phyloP scores from a whole-genome alignment of 1,140 invertebrate species.

The Polyergus mexicanus region DNA sequence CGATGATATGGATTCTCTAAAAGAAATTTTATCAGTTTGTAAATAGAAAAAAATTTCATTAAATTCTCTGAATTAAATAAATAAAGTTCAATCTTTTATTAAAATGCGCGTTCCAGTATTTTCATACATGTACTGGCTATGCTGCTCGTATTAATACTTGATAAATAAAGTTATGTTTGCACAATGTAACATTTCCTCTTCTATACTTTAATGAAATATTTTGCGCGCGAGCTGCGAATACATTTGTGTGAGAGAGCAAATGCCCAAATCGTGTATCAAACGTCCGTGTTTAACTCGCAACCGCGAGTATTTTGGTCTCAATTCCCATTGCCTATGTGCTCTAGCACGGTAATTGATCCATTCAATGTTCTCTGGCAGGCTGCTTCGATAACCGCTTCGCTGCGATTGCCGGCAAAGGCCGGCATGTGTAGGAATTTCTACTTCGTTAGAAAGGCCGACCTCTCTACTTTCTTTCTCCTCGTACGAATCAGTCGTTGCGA shows the following conservation, averaged over 20 bases:
- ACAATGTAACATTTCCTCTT: slow-evolving; percentile 1
- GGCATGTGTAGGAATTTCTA: slow-evolving; percentile 55
- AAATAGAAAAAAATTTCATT: not conserved
- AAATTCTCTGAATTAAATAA: not conserved
- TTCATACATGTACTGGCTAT: not conserved
- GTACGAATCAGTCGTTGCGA: slow-evolving; percentile 12
- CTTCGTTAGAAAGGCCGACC: slow-evolving; percentile 62
- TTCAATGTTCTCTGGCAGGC: slow-evolving; percentile 59
- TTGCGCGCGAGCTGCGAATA: not conserved
- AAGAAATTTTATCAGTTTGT: not conserved
- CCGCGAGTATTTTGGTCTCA: slow-evolving; percentile 55
- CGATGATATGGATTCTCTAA: not conserved
- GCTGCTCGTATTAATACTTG: not conserved
- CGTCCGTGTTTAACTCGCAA: slow-evolving; percentile 6
- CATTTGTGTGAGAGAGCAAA: not conserved
- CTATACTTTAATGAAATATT: slow-evolving; percentile 13
- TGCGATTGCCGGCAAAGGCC: slow-evolving; percentile 50
- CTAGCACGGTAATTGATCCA: slow-evolving; percentile 60
- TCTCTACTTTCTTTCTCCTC: slow-evolving; percentile 22
- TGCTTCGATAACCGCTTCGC: slow-evolving; percentile 12
- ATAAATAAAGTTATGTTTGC: slow-evolving; percentile 7
- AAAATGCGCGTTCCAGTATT: not conserved
- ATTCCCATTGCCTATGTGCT: not conserved
- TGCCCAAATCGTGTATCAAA: slow-evolving; percentile 34
- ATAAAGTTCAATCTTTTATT: not conserved